Percentiles rank a stretch among this genome's conserved stretches.
Evolutionary conservation across 53 echinoderm and acorn worm species (phyloP).

Genomic region (Holothuria leucospilota): DNA sequence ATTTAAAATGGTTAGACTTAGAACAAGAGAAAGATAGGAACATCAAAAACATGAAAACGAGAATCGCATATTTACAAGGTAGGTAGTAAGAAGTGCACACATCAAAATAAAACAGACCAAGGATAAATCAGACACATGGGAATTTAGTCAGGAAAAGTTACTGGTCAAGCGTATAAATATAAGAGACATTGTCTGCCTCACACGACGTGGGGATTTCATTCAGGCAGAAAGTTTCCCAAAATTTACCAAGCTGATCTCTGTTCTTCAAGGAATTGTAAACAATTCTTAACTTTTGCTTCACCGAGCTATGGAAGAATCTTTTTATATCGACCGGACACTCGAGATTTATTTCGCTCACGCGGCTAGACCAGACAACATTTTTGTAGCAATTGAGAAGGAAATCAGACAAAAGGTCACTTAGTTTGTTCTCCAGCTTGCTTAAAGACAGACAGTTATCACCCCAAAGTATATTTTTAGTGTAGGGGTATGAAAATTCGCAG

Average conservation of each 20-base stretch:
- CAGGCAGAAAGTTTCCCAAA: conserved; percentile 2
- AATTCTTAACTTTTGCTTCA: neutral
- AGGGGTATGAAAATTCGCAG: too few relatives aligned
- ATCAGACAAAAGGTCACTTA: neutral
- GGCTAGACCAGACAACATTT: neutral
- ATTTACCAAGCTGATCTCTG: neutral
- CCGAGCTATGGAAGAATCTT: neutral
- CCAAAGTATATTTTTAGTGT: too few relatives aligned
- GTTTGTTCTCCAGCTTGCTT: neutral
- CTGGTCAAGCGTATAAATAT: neutral
- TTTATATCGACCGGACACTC: neutral
- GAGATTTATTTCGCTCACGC: neutral
- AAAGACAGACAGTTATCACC: too few relatives aligned
- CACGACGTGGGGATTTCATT: neutral
- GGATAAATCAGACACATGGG: too few relatives aligned
- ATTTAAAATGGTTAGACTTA: too few relatives aligned
- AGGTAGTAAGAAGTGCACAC: too few relatives aligned
- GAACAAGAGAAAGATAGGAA: too few relatives aligned
- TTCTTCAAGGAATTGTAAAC: neutral
- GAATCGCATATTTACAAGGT: too few relatives aligned
- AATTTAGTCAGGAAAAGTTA: too few relatives aligned
- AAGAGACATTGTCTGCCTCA: neutral
- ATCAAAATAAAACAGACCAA: too few relatives aligned
- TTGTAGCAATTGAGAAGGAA: conserved; percentile 3
- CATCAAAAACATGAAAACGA: too few relatives aligned